Evolutionary conservation across 2,797 vertebrate genomes (phyloP).

Genomic region (Sebastes nivosus): DNA sequence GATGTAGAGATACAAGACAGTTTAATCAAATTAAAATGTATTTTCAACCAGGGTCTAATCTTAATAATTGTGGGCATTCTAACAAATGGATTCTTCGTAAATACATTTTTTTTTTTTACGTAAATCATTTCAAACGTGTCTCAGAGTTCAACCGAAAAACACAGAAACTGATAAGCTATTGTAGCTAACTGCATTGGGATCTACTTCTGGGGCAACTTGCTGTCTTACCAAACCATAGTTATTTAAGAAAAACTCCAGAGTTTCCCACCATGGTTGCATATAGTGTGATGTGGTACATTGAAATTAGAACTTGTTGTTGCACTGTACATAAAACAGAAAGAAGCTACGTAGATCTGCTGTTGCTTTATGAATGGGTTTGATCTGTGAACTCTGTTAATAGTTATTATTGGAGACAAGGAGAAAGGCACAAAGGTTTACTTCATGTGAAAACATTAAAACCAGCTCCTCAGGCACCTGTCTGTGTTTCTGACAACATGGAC

Average conservation of each 20-base stretch:
- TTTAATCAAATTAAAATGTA: no score
- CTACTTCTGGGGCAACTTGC: no score
- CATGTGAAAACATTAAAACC: conserved; percentile 5
- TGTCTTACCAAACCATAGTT: no score
- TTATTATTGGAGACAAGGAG: background rate
- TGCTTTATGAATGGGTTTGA: background rate
- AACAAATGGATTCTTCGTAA: background rate
- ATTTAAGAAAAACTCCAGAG: no score
- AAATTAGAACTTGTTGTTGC: background rate
- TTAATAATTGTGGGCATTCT: background rate
- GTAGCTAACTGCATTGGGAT: background rate
- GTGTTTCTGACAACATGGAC: background rate
- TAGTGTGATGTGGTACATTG: background rate
- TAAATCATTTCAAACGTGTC: background rate
- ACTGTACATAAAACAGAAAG: background rate
- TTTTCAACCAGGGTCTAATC: no score
- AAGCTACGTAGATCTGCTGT: background rate
- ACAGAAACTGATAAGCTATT: background rate
- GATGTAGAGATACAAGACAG: no score
- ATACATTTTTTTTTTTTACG: background rate
- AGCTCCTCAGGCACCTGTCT: conserved; percentile 5
- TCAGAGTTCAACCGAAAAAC: background rate
- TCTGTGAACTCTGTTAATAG: background rate
- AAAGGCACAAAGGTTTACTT: background rate
- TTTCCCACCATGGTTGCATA: background rate